Conservation (phyloP, 2,888 invertebrate genomes). For the Synanthedon tipuliformis region DNA sequence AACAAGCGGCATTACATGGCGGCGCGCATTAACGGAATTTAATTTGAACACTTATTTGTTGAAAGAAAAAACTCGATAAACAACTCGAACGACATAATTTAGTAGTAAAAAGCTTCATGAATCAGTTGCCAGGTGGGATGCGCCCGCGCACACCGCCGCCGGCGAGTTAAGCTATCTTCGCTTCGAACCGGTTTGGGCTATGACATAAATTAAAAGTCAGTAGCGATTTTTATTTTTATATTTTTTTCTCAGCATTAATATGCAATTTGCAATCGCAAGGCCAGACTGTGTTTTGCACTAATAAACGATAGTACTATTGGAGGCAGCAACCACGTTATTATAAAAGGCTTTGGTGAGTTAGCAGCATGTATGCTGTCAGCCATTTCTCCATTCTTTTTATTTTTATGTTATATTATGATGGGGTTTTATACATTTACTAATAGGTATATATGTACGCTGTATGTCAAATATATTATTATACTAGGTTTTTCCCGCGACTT, state of each 20-base stretch:
- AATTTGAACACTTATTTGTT: constrained; percentile 34
- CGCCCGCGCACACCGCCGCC: constrained; percentile 11
- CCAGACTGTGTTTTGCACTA: no score
- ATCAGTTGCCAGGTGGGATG: constrained; percentile 30
- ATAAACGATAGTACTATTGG: no score
- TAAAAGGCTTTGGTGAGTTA: no score
- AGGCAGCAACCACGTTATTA: no score
- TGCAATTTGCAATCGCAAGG: neutral
- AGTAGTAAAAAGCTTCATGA: constrained; percentile 23
- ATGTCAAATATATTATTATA: no score
- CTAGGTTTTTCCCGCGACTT: no score
- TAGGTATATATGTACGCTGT: neutral
- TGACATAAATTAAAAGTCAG: constrained; percentile 5
- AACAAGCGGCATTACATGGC: constrained; percentile 24
- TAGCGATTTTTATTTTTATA: neutral
- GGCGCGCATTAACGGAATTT: constrained; percentile 39
- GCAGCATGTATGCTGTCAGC: no score
- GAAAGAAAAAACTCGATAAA: constrained; percentile 24
- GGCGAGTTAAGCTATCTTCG: constrained; percentile 8
- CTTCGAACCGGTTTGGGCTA: constrained; percentile 12
- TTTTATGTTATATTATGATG: neutral
- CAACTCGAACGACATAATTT: constrained; percentile 25
- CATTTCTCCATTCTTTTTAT: no score
- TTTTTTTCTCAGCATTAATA: neutral
- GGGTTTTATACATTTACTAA: constrained; percentile 2